Base-by-base conservation (phyloP, 37 sponge, comb jelly and placozoan species). In the Cliona cf. orientalis region DNA sequence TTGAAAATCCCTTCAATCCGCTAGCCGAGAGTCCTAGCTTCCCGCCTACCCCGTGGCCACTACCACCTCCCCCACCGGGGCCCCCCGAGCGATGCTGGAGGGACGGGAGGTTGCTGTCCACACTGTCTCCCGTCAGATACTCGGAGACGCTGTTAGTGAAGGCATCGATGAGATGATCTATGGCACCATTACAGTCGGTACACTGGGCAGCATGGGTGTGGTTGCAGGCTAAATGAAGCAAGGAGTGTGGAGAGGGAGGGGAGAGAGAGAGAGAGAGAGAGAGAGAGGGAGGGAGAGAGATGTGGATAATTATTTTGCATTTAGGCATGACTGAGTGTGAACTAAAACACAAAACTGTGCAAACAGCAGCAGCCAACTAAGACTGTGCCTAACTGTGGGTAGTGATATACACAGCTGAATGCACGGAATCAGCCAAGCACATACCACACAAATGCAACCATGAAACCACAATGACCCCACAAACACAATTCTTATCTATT, bases 131-230 rank as follows among this genome's bases (percentile, higher is more conserved):
- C 0, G 74, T 73, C 31, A 82, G 83, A 41, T 63, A 73, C 45
- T 37, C 53, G 38, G 63, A 62, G 37, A 82, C 74, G 32, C 74
- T 73, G 53, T 65, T 58, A 9, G 86, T 86, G 55, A 86, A 84
- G 45, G 85, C 76, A 67, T 84, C 85, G 41, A 84, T 71, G 45
- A 84, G 69, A 1, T 42, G 2, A 14, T 84, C 85, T 14, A 84
- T 75, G n/a, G 59, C 41, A 22, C 19, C 7, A 33, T 57, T 76
- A 60, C 85, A 84, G 21, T 29, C 19, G 23, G 75, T 21, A 46
- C 85, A 84, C 0, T 26, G 38, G 12, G 76, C 34, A 23, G 67
- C 68, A 31, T 21, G 38, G 0, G 4, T 19, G 45, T 75, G 74
- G 28, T 43, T 6, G 46, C 86, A 86, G 63, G 0, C 74, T 78